Percentiles rank a stretch among this genome's conserved stretches.
These are phyloP conservation scores for Nemotelus nigrinus DNA, from an alignment of 2,888 invertebrate species.

Conservation along the genomic window DNA sequence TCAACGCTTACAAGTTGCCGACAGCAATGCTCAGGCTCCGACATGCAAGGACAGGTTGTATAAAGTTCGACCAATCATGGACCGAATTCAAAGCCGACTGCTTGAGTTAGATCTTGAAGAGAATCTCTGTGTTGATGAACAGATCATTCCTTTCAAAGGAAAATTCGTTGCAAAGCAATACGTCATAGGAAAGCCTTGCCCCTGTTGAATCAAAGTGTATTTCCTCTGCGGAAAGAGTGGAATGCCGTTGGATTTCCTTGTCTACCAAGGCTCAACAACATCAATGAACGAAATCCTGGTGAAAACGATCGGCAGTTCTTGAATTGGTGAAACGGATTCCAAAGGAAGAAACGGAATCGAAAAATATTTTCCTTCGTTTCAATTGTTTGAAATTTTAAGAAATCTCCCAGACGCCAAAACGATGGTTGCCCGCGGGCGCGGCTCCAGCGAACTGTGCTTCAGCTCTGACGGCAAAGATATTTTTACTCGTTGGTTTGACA, in stretches of 20 bases:
- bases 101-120: background rate
- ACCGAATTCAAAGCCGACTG: background rate
- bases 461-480: background rate
- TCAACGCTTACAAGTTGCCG: background rate
- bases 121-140: background rate
- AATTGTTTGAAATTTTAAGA: conserved; percentile 7
- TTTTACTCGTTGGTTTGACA: conserved; percentile 9
- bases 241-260: conserved; percentile 35
- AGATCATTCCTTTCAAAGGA: background rate
- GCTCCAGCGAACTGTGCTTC: background rate
- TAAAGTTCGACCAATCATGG: background rate
- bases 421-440: background rate
- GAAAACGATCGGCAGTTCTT: conserved; percentile 5
- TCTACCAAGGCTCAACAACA: conserved; percentile 1
- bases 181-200: background rate
- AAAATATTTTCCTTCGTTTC: background rate
- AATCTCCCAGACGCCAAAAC: background rate
- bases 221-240: conserved; percentile 14
- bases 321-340: conserved; percentile 6
- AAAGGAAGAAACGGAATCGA: background rate
- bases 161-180: background rate
- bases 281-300: background rate
- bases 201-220: conserved; percentile 35
- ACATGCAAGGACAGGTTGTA: too few relatives aligned
- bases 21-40: background rate